Percentiles rank a stretch among this genome's conserved stretches.
Conservation (phyloP, 2,797 vertebrate species). For the Enteromius unitaeniatus region DNA sequence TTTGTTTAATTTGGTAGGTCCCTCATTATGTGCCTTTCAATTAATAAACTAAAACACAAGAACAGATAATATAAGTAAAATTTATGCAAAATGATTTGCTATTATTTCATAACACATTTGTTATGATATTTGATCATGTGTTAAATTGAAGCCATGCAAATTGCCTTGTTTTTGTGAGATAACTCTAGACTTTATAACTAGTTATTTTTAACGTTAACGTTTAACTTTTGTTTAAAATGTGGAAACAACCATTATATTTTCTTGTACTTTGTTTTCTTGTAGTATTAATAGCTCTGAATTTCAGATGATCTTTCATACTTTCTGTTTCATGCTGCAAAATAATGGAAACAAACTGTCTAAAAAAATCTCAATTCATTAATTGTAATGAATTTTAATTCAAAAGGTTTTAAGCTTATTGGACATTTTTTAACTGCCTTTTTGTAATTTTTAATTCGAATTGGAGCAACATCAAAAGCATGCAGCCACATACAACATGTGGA, state of each 20-base stretch:
- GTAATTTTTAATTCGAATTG: neutral
- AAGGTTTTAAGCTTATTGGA: neutral
- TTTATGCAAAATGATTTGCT: neutral
- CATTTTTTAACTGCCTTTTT: neutral
- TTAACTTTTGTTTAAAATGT: neutral
- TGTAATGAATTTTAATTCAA: neutral
- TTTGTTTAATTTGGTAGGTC: neutral
- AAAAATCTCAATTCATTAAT: neutral
- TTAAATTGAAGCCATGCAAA: neutral
- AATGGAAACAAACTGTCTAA: neutral
- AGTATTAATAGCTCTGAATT: neutral
- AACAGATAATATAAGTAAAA: neutral
- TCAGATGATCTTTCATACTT: neutral
- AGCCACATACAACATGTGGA: neutral
- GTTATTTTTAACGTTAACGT: no score
- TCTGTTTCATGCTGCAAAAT: neutral
- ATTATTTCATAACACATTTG: neutral
- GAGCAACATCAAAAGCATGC: neutral
- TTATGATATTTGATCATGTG: neutral
- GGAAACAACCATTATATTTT: neutral
- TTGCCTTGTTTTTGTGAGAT: neutral
- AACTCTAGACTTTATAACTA: neutral
- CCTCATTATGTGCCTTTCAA: neutral
- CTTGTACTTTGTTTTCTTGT: neutral
- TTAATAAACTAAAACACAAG: neutral